These are phyloP conservation scores for Gyps fulvus DNA, from an alignment of 2,113 vertebrate species.

Conservation along the genomic window DNA sequence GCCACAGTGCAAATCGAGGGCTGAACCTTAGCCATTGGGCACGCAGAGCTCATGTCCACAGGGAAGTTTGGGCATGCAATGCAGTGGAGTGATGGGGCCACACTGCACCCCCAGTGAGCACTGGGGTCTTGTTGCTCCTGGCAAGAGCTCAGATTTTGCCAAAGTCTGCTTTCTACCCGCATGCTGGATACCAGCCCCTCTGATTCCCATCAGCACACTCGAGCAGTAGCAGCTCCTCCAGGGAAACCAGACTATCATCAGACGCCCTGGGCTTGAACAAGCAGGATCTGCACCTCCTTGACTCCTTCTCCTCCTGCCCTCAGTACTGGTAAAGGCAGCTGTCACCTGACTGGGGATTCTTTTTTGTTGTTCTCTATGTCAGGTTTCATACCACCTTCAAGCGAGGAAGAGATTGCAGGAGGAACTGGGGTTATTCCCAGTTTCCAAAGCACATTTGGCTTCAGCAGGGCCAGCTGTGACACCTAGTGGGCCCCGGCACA, in stretches of 20 bases:
- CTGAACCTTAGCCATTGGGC: background rate
- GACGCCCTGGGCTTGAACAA: background rate
- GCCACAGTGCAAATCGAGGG: background rate
- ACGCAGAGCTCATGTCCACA: rapidly evolving
- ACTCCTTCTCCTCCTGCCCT: background rate
- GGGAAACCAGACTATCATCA: background rate
- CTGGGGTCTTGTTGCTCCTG: background rate
- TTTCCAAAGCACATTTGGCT: background rate
- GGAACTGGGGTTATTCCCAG: background rate
- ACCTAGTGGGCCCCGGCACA: background rate
- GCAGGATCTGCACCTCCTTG: background rate
- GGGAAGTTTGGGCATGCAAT: background rate
- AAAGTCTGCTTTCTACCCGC: background rate
- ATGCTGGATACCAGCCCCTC: background rate
- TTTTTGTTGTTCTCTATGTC: rapidly evolving
- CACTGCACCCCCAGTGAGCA: background rate
- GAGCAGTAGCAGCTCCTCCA: background rate
- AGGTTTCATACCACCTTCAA: background rate
- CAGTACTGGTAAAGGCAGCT: background rate
- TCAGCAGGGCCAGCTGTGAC: background rate
- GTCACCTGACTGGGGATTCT: rapidly evolving
- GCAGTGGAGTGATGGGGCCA: background rate
- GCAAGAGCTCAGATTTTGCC: background rate
- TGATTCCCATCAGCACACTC: too few species aligned
- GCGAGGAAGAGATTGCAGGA: background rate